Evolutionary conservation across 1,140 invertebrate genomes (phyloP), one percentile per base, ranked within the genome.

Genomic region (Bombus pyrosoma): DNA sequence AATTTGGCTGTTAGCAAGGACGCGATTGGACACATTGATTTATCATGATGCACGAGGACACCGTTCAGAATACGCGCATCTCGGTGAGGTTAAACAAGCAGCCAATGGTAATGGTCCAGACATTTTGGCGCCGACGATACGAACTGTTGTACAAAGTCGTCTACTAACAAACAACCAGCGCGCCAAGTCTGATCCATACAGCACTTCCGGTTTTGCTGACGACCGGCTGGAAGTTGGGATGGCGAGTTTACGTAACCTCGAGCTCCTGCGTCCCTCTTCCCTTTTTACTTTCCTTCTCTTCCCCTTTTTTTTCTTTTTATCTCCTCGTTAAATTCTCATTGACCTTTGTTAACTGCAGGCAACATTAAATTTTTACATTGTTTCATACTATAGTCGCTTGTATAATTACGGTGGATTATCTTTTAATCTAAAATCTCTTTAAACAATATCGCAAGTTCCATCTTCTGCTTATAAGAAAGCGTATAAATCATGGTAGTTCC

Each of bases 51-150:
- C 13, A 57, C 18, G 4, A 53, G 73, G 28, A 53, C 62, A 68
- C 25, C 34, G 53, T 28, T 34, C 62, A 28, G 62, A 77, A 77
- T 57, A n/a, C 73, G 59, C 25, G 62, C 57, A 22, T 53, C 34
- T 68, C 43, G 28, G 8, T 32, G 53, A 32, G 79, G 59, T 74
- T 79, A 80, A 87, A 80, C 79, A 78, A 87, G 79, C 86, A 88
- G 85, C 86, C 90, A 93, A 93, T 91, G 86, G 89, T 43, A 88
- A 89, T 66, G 79, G 82, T 80, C 74, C 91, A 93, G 93, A 93
- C 92, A 83, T 91, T 92, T 93, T 91, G 93, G 93, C 92, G 91
- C 91, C 92, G 87, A 91, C 91, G 84, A 87, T 89, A 90, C 86
- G 83, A 89, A 84, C 82, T 72, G 86, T 71, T 89, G 83, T 87